Evolutionary conservation across 2,797 vertebrate species (phyloP), one percentile per base, ranked within the genome.

Genomic region (Crocidura indochinensis): DNA sequence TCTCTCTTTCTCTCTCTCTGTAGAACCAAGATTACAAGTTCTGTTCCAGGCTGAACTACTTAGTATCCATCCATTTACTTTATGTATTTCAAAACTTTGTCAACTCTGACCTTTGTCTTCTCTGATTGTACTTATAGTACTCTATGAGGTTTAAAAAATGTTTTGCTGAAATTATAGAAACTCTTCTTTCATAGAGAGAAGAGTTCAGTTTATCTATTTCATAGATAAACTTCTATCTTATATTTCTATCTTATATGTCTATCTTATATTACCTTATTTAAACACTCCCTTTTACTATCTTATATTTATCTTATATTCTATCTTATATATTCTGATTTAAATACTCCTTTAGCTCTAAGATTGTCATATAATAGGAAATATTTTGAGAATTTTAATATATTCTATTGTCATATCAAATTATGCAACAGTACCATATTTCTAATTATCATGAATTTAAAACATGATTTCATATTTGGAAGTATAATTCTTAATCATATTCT

Each of bases 381-480:
- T 91, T 92, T 83, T 91, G 17, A 92, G 27, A 29, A 87, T 91
- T 93, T 29, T 74, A 67, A 89, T 88, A 46, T 78, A 77, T 79
- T 82, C 49, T 85, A 47, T 78, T 76, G 56, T 92, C 56, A 60
- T 60, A 60, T 87, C 75, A 91, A 90, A 78, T 94, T 85, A 93
- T 86, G 69, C 49, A 76, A 65, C 76, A 80, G 77, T 77, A 82
- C 81, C 91, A 95, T 67, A 83, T 47, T 93, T 94, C 75, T 93
- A 91, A 94, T 93, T 94, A 91, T 65, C 84, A 46, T 87, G 82
- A 65, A 64, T 94, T 92, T 73, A 91, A 95, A 88, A 93, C 87
- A 82, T 56, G 88, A 71, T 94, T 93, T 93, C 44, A 69, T 91
- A 91, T 88, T 65, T 91, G 81, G 80, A 80, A 92, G 73, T 83